These are phyloP conservation scores for Perognathus longimembris DNA, from an alignment of 2,113 vertebrate species.

Conservation along the genomic window DNA sequence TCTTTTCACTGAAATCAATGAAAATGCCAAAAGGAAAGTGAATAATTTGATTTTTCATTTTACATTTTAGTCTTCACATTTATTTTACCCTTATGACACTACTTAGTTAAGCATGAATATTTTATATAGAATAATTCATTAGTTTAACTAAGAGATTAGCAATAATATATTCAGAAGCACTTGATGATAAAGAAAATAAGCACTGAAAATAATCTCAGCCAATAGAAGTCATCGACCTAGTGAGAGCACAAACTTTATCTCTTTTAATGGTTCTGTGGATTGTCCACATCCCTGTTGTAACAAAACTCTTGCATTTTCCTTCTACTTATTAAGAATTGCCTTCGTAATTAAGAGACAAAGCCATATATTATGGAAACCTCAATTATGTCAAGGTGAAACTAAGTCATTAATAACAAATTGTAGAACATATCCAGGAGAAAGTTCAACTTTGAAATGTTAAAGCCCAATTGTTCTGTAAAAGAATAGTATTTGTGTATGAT, in stretches of 20 bases:
- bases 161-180: constrained; percentile 30
- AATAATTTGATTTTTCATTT: constrained; percentile 48
- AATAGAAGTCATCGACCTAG: constrained; percentile 4
- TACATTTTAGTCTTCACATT: constrained; percentile 31
- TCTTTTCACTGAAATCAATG: constrained; percentile 47
- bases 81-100: background rate
- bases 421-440: background rate
- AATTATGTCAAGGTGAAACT: constrained; percentile 31
- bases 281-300: background rate
- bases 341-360: constrained; percentile 19
- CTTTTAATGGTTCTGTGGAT: background rate
- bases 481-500: background rate
- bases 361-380: background rate
- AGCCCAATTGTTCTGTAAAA: background rate
- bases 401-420: constrained; percentile 1
- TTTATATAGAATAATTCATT: constrained; percentile 59
- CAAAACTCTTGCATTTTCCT: background rate
- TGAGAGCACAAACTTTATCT: constrained; percentile 39
- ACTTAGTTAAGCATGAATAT: constrained; percentile 35
- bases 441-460: background rate
- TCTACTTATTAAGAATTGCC: constrained; percentile 1
- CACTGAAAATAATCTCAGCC: constrained; percentile 36
- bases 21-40: constrained; percentile 49
- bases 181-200: constrained; percentile 39
- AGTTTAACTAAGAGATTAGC: constrained; percentile 43